phyloP scores from a whole-genome alignment of 2,113 vertebrate species.

The Festucalex cinctus region DNA sequence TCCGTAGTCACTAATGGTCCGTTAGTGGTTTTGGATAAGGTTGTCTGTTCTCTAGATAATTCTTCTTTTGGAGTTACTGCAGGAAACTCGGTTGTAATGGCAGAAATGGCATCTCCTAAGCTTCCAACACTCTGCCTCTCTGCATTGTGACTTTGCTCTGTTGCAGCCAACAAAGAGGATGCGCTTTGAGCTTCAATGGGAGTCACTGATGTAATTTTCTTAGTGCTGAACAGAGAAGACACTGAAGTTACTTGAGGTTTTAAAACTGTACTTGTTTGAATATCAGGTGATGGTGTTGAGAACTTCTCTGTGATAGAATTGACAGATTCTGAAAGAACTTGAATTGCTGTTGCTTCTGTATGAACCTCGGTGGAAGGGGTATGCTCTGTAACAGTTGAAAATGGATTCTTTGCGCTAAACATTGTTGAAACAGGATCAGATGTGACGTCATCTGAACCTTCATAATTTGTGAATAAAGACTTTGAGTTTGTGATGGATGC shows the following conservation, averaged over 20 bases:
- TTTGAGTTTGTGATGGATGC: background rate
- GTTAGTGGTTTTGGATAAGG: constrained; percentile 4
- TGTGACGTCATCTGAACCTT: constrained; percentile 2
- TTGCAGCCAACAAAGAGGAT: background rate
- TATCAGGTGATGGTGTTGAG: constrained; percentile 1
- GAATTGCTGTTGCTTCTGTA: background rate
- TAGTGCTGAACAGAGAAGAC: constrained; percentile 19
- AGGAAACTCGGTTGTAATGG: constrained; percentile 4
- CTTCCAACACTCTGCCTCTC: constrained; percentile 11
- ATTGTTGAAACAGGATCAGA: background rate
- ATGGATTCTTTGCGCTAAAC: background rate
- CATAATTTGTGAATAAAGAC: background rate
- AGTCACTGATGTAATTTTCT: constrained; percentile 5
- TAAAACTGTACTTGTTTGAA: background rate
- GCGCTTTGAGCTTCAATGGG: constrained; percentile 1
- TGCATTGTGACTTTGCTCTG: background rate
- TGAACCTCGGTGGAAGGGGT: background rate
- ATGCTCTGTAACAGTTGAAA: background rate
- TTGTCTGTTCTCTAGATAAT: constrained; percentile 1
- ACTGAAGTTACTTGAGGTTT: constrained; percentile 8
- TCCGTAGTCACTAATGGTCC: constrained; percentile 7
- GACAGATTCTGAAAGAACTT: background rate
- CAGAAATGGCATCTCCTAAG: constrained; percentile 17
- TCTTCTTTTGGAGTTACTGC: constrained; percentile 1
- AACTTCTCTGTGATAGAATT: constrained; percentile 4